Conservation (phyloP, 2,797 vertebrate genomes). For the Scolopax bukidnonensis region DNA sequence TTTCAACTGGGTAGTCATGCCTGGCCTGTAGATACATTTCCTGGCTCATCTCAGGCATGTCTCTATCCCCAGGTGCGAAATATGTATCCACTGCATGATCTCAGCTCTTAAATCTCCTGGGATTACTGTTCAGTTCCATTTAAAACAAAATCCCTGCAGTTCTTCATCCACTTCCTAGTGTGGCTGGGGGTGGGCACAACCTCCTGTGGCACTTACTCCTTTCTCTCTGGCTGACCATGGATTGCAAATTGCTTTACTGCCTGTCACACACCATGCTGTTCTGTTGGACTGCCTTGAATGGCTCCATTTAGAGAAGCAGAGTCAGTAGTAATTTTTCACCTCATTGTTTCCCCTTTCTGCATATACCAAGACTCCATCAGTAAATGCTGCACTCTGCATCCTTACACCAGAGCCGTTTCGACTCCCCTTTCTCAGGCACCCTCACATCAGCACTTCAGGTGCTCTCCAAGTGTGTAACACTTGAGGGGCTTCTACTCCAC, state of each 20-base stretch:
- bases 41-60: constrained; percentile 65
- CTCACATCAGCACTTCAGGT: fast-evolving
- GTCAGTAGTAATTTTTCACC: background rate
- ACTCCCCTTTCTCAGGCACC: background rate
- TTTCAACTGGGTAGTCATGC: constrained; percentile 43
- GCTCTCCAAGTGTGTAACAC: background rate
- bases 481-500: background rate
- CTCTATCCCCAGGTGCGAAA: constrained; percentile 61
- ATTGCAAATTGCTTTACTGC: background rate
- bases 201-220: background rate
- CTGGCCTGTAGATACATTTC: constrained; percentile 59
- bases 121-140: constrained; percentile 54
- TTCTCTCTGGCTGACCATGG: background rate
- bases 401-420: background rate
- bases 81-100: constrained; percentile 37
- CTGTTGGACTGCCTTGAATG: background rate
- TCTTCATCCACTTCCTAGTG: background rate
- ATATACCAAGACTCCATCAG: background rate
- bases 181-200: background rate
- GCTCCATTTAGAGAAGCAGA: background rate
- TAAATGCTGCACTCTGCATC: background rate
- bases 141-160: constrained; percentile 25
- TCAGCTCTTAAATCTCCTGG: constrained; percentile 39
- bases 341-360: background rate
- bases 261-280: background rate